Base-by-base conservation (phyloP, 2,797 vertebrate genomes). In the Myripristis jacobus region DNA sequence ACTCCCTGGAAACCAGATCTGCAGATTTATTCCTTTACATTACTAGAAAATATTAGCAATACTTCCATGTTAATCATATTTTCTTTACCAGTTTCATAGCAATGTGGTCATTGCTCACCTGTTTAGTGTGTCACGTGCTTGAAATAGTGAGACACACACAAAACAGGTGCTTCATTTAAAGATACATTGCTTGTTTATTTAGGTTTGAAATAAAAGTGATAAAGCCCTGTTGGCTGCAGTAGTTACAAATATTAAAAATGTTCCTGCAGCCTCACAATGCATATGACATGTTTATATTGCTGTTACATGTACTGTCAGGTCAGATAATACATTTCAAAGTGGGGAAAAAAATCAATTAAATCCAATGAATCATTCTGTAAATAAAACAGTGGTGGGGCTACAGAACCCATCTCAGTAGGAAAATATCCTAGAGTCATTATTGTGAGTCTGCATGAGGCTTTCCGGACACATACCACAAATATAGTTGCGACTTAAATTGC, bases 401-500 rank as follows among this genome's bases (percentile, higher is more conserved):
- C 7, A 57, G 4, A 18, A 8, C 24, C 21, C n/a, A n/a, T n/a
- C 34, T 36, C 7, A 15, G 31, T 31, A 18, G 51, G 60, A 41
- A 25, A 21, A 50, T 38, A 59, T 19, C 38, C 57, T 36, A 19
- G n/a, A 1, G 15, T 44, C 2, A 61, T 54, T 65, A 48, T 63
- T 73, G 60, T 72, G 38, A 19, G 47, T 74, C 69, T 71, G 52
- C 66, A 81, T 16, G n/a, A 73, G n/a, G 34, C 55, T 51, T 29
- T 66, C 73, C 21, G 48, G 68, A 43, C 16, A 31, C 55, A 54
- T 71, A 60, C 50, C 24, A 52, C 51, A 69, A 58, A 78, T 75
- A 53, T 36, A 74, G 78, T 53, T 65, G 70, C 13, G 64, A 70
- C 75, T 86, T 63, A 80, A 82, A 80, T 66, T 36, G 27, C 29